Evolutionary conservation across 2,113 vertebrate species (phyloP).

Genomic region (Ceratotherium simum): DNA sequence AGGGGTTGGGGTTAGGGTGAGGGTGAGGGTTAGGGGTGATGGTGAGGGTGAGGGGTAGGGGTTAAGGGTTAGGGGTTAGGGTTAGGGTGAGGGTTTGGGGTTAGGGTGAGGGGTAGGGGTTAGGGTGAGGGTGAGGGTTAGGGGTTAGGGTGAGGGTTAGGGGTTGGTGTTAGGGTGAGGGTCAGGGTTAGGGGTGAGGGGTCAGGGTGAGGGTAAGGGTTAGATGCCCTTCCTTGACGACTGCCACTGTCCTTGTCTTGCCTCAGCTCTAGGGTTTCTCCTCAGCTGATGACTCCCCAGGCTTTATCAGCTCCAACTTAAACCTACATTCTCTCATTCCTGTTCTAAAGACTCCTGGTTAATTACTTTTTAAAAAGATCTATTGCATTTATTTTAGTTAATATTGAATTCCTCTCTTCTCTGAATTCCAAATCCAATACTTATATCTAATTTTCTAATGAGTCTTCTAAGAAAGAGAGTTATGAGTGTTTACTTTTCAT

Average conservation of each 20-base stretch:
- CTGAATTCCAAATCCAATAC: conserved; percentile 42
- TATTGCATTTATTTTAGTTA: conserved; percentile 18
- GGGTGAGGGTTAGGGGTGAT: background rate
- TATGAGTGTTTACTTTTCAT: conserved; percentile 46
- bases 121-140: background rate
- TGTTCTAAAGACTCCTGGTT: background rate
- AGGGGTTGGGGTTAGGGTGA: background rate
- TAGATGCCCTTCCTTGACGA: accelerated
- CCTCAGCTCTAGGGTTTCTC: background rate
- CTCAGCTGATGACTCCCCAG: background rate
- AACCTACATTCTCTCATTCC: background rate
- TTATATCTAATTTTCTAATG: conserved; percentile 4
- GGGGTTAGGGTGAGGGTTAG: background rate
- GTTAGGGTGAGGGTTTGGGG: too few species aligned
- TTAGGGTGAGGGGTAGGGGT: background rate
- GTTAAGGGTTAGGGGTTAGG: background rate
- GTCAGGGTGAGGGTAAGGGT: background rate
- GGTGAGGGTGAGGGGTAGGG: background rate
- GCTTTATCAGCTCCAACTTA: background rate
- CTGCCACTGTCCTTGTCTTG: accelerated
- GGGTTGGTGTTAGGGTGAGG: background rate
- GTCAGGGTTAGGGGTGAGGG: background rate
- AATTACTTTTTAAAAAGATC: background rate
- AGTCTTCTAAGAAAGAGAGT: conserved; percentile 15
- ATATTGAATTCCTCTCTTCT: conserved; percentile 20